phyloP scores from a whole-genome alignment of 2,797 vertebrate species.

The Sebastes miniatus region DNA sequence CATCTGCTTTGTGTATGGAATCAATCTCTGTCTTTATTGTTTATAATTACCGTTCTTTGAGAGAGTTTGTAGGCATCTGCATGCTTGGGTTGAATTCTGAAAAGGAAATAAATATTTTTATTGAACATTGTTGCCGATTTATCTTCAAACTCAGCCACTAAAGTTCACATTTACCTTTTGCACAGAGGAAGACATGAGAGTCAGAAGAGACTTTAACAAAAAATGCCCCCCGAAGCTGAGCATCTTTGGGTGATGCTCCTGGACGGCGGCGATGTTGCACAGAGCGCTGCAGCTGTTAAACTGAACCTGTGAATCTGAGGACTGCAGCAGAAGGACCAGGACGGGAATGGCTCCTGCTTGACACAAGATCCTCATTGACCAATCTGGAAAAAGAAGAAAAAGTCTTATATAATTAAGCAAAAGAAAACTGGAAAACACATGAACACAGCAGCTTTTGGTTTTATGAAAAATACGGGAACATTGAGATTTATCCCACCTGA shows the following conservation, averaged over 20 bases:
- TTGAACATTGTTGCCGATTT: background rate
- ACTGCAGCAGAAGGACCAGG: conserved; percentile 82
- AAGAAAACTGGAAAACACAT: too few relatives aligned
- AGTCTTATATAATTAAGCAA: too few relatives aligned
- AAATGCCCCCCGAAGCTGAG: conserved; percentile 72
- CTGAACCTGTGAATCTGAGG: conserved; percentile 84
- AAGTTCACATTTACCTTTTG: conserved; percentile 77
- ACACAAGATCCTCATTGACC: conserved; percentile 77
- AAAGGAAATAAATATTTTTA: conserved; percentile 29
- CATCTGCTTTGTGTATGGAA: background rate
- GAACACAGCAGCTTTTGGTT: too few relatives aligned
- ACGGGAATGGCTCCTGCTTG: conserved; percentile 83
- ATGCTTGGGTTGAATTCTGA: conserved; percentile 86
- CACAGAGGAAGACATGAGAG: conserved; percentile 83
- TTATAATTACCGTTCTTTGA: conserved; percentile 80
- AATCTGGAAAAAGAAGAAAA: conserved; percentile 64
- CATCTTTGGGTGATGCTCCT: conserved; percentile 75
- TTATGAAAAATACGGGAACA: too few relatives aligned
- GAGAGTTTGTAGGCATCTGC: conserved; percentile 83
- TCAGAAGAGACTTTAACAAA: conserved; percentile 79
- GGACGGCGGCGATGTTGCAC: conserved; percentile 76
- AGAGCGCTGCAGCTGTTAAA: conserved; percentile 86
- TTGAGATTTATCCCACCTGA: conserved; percentile 72
- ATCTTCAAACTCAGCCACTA: background rate
- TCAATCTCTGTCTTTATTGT: background rate